Conservation (phyloP, 2,888 invertebrate species). For the Globia sparganii region DNA sequence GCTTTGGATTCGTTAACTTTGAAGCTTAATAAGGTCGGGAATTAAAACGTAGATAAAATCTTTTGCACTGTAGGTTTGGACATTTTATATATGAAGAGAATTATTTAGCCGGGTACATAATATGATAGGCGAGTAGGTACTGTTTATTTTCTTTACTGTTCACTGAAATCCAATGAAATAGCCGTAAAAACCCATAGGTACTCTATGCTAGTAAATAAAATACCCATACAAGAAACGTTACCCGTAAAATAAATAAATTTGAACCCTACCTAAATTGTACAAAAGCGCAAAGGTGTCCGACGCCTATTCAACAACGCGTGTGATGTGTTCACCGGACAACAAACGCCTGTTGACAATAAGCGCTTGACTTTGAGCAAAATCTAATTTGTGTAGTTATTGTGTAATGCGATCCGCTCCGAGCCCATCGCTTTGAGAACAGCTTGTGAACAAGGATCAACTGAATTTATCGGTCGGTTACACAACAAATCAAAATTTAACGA, state of each 20-base stretch:
- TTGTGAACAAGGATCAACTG: constrained; percentile 79
- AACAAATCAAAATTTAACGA: constrained; percentile 90
- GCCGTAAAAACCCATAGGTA: neutral
- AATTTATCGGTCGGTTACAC: constrained; percentile 89
- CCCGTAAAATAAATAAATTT: constrained; percentile 44
- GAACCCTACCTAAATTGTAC: constrained; percentile 65
- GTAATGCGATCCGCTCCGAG: constrained; percentile 84
- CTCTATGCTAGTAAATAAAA: constrained; percentile 30
- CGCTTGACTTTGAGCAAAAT: constrained; percentile 90
- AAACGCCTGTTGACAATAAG: constrained; percentile 87
- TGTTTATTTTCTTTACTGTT: neutral
- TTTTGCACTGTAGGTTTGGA: constrained; percentile 23
- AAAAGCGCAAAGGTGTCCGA: constrained; percentile 85
- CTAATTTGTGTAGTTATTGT: constrained; percentile 90
- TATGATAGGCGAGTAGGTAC: neutral
- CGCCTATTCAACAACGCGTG: constrained; percentile 85
- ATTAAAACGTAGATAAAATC: constrained; percentile 61
- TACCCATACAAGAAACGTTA: constrained; percentile 23
- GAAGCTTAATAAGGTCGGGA: constrained; percentile 67
- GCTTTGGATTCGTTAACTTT: constrained; percentile 71
- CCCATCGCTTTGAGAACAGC: constrained; percentile 78
- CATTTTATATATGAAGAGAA: constrained; percentile 8
- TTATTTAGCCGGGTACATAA: neutral
- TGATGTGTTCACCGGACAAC: constrained; percentile 86
- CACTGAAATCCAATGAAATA: neutral